phyloP scores from a whole-genome alignment of 2,888 invertebrate genomes.

The Ophion obscuratus region DNA sequence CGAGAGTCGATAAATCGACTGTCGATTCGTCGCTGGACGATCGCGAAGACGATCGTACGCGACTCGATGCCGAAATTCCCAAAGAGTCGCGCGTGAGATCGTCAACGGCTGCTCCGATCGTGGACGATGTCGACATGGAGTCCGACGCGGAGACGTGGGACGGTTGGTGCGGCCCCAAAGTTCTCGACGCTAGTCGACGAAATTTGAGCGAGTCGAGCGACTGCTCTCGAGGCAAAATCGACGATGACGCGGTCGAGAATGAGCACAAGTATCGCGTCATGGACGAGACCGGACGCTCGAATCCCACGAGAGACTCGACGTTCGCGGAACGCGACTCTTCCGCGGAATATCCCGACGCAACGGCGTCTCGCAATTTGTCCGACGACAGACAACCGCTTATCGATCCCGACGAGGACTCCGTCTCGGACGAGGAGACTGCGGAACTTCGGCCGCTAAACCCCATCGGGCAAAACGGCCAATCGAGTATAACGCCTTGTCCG shows the following conservation, averaged over 20 bases:
- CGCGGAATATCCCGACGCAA: background rate
- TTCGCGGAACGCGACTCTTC: background rate
- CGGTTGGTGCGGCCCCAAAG: background rate
- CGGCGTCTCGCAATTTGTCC: background rate
- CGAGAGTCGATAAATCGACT: too few species aligned
- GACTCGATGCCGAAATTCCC: background rate
- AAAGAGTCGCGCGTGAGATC: too few species aligned
- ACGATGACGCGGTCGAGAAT: background rate
- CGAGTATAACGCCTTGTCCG: background rate
- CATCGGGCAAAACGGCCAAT: background rate
- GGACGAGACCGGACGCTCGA: background rate
- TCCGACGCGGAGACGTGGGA: slow-evolving; percentile 68
- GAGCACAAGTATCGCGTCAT: background rate
- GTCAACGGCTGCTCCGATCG: slow-evolving; percentile 44
- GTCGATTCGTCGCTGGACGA: background rate
- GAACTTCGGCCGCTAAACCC: background rate
- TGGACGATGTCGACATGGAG: slow-evolving; percentile 66
- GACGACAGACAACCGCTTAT: background rate
- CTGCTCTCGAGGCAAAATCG: slow-evolving; percentile 12
- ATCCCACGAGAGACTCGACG: too few species aligned
- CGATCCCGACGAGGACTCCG: slow-evolving; percentile 3
- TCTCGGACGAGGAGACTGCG: slow-evolving; percentile 11
- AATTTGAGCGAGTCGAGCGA: slow-evolving; percentile 18
- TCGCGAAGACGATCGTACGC: background rate
- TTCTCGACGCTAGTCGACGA: background rate